Conservation (phyloP, 2,113 vertebrate genomes). For the Talpa occidentalis region DNA sequence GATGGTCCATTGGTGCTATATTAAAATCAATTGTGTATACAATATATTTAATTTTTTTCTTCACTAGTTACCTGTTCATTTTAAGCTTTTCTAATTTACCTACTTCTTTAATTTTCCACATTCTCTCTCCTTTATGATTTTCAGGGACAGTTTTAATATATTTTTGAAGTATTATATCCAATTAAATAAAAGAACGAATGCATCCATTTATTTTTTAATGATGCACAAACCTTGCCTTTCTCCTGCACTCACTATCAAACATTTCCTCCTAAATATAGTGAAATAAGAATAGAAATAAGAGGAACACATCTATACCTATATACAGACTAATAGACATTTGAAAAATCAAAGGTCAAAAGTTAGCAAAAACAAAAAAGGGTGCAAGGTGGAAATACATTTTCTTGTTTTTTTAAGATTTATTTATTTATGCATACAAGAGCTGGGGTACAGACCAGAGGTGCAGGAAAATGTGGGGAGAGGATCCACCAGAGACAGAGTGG, state of each 20-base stretch:
- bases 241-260: neutral
- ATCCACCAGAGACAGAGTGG: too few species aligned
- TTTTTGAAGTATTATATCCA: conserved; percentile 28
- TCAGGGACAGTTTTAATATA: conserved; percentile 8
- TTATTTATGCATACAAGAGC: too few species aligned
- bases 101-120: conserved; percentile 55
- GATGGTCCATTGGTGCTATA: neutral
- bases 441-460: too few species aligned
- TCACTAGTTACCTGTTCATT: conserved; percentile 43
- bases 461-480: too few species aligned
- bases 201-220: conserved; percentile 74
- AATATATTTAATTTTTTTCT: conserved; percentile 68
- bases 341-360: conserved; percentile 34
- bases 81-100: conserved; percentile 58
- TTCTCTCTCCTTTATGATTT: neutral
- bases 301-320: too few species aligned
- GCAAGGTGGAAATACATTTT: neutral
- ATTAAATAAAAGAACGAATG: conserved; percentile 68
- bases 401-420: too few species aligned
- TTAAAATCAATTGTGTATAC: conserved; percentile 50
- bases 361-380: neutral
- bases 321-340: neutral
- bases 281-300: conserved; percentile 50
- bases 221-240: conserved; percentile 59
- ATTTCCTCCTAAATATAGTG: conserved; percentile 29